Evolutionary conservation across 2,888 invertebrate species (phyloP).

Genomic region (Calliphora vomitoria): DNA sequence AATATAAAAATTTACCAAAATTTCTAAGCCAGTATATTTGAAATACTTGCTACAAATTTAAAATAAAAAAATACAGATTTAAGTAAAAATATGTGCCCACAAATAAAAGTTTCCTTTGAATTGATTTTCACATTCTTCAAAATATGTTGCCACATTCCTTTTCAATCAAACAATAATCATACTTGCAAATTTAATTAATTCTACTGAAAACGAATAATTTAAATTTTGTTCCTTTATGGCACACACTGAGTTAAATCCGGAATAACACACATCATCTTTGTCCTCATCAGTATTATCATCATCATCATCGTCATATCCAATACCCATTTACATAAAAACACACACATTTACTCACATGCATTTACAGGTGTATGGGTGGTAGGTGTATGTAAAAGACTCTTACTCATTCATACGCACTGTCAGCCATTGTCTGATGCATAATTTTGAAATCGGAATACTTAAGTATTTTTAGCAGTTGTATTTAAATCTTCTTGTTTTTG

Average conservation of each 20-base stretch:
- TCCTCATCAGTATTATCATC: constrained; percentile 2
- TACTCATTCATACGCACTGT: constrained; percentile 53
- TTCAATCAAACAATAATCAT: not conserved
- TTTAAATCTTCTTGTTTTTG: constrained; percentile 57
- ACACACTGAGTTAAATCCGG: constrained; percentile 16
- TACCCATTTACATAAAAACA: not conserved
- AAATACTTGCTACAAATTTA: too few species aligned
- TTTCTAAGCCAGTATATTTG: too few species aligned
- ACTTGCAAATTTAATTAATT: constrained; percentile 36
- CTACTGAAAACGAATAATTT: not conserved
- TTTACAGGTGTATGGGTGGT: not conserved
- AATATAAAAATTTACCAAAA: too few species aligned
- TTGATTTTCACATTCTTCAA: not conserved
- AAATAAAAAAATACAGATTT: too few species aligned
- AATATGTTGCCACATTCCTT: not conserved
- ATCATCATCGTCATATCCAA: constrained; percentile 8
- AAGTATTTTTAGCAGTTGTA: constrained; percentile 65
- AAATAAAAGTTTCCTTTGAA: not conserved
- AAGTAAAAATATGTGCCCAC: too few species aligned
- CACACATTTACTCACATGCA: not conserved
- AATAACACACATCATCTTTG: constrained; percentile 34
- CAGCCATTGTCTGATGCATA: constrained; percentile 57
- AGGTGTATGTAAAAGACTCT: not conserved
- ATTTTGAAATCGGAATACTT: constrained; percentile 67
- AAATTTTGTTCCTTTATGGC: not conserved